Percentiles rank a stretch among this genome's conserved stretches.
Evolutionary conservation across 2,888 invertebrate species (phyloP).

Genomic region (Phytoseiulus persimilis): DNA sequence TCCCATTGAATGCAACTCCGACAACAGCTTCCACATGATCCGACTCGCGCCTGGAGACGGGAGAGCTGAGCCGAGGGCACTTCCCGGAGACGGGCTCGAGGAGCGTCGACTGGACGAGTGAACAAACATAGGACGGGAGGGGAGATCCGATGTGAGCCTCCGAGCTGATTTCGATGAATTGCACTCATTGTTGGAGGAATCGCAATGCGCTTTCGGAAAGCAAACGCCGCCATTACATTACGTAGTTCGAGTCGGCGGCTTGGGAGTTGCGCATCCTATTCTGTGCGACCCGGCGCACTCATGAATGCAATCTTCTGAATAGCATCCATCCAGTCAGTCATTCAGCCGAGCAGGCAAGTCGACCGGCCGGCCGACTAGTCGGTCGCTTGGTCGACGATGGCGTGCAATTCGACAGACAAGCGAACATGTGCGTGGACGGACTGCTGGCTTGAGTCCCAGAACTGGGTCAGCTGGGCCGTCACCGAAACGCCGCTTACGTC

Average conservation of each 20-base stretch:
- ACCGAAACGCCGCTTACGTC: slow-evolving; percentile 29
- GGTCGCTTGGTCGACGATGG: background rate
- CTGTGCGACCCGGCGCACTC: background rate
- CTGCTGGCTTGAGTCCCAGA: background rate
- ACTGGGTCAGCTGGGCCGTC: background rate
- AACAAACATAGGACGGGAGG: no score
- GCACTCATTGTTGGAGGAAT: no score
- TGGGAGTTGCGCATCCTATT: background rate
- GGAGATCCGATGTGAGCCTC: no score
- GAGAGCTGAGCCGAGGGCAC: no score
- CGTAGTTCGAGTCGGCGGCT: background rate
- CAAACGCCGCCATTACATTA: background rate
- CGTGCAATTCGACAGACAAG: background rate
- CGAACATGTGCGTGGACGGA: background rate
- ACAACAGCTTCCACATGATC: no score
- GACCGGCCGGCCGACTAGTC: background rate
- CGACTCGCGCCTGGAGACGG: no score
- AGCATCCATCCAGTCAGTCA: background rate
- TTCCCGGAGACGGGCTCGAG: no score
- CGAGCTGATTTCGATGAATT: no score
- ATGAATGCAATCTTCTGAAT: background rate
- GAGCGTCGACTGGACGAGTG: no score
- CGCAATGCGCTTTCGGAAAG: no score
- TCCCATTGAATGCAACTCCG: no score
- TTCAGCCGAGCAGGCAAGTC: background rate